Conservation (phyloP, 2,888 invertebrate species). For the Melanophora roralis region DNA sequence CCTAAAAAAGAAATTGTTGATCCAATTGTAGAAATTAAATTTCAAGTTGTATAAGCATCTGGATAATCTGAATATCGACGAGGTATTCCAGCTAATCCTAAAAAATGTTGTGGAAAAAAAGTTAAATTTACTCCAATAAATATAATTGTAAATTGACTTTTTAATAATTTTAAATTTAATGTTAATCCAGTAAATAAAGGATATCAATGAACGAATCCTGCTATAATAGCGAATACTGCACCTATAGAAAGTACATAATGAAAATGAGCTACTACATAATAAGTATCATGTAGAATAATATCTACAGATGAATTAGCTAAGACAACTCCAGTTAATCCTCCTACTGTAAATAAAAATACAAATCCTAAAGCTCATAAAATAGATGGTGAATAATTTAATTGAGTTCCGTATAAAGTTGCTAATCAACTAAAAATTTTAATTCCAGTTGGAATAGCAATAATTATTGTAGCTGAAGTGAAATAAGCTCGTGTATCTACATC, state of each 20-base stretch:
- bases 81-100: slow-evolving; percentile 84
- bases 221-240: slow-evolving; percentile 88
- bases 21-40: slow-evolving; percentile 83
- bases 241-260: slow-evolving; percentile 89
- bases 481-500: slow-evolving; percentile 90
- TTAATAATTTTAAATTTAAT: slow-evolving; percentile 80
- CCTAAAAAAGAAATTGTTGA: slow-evolving; percentile 81
- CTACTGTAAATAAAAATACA: slow-evolving; percentile 87
- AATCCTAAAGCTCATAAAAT: slow-evolving; percentile 85
- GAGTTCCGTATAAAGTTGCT: slow-evolving; percentile 83
- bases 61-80: slow-evolving; percentile 86
- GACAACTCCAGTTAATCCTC: slow-evolving; percentile 84
- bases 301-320: slow-evolving; percentile 86
- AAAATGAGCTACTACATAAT: slow-evolving; percentile 90
- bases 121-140: slow-evolving; percentile 88
- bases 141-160: slow-evolving; percentile 85
- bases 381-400: slow-evolving; percentile 80
- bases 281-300: slow-evolving; percentile 88
- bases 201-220: slow-evolving; percentile 85
- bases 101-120: slow-evolving; percentile 88
- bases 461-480: slow-evolving; percentile 90
- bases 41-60: slow-evolving; percentile 82
- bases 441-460: slow-evolving; percentile 91
- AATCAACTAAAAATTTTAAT: slow-evolving; percentile 90
- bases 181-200: slow-evolving; percentile 82